Evolutionary conservation across 2,888 invertebrate species (phyloP), one percentile per base, ranked within the genome.

Genomic region (Trissonchulus latispiculum): DNA sequence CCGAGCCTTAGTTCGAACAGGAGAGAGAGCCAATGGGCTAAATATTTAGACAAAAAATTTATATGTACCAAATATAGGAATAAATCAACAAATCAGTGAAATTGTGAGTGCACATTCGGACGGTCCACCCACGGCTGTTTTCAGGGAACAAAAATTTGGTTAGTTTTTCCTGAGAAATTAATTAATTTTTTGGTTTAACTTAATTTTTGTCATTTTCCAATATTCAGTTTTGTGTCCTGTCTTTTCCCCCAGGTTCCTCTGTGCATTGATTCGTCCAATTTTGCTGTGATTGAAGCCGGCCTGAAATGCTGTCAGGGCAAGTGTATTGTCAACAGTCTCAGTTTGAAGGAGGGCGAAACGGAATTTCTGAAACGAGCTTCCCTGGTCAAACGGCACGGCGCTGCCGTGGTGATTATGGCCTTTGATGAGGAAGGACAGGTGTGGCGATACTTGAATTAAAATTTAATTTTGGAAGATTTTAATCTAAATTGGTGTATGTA

Each of bases 391-490:
- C 80, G 84, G 73, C 86, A 85, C 79, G 88, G 88, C 29, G 87
- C 86, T 1, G 87, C 87, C 28, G 86, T 87, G 0, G 87, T 88
- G 23, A 83, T 87, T 59, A 88, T 88, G 87, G 87, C 87, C 1
- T 88, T 88, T 82, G 88, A 88, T 80, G 87, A 88, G 79, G 80
- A 82, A 33, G 88, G 88, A 68, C 87, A 87, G 83, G 87, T 48
- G 48, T 48, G 48, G 48, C 48, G 48, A 23, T 48, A 15, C 23
- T 48, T 15, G 48, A 48, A 48, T n/a, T n/a, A n/a, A n/a, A n/a
- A n/a, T n/a, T n/a, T n/a, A n/a, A n/a, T n/a, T n/a, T n/a, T n/a
- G n/a, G n/a, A n/a, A n/a, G n/a, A n/a, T n/a, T n/a, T n/a, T n/a
- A n/a, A 48, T 48, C 48, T 48, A 15, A 8, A 48, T 23, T 23